Base-by-base conservation (phyloP, 2,113 vertebrate species). In the Trochalopteron elliotii region DNA sequence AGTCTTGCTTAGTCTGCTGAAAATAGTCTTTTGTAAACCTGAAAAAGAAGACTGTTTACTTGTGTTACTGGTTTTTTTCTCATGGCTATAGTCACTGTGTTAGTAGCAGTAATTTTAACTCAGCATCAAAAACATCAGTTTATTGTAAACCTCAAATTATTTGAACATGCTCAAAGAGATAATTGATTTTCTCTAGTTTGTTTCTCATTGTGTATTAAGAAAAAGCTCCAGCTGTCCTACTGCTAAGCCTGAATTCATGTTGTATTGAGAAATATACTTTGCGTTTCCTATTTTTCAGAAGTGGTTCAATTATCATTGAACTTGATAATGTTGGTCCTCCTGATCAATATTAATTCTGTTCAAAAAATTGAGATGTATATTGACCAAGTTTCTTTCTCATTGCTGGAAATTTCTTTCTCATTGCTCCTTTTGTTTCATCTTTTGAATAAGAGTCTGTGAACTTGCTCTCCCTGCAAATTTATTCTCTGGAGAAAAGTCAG, bases 101-200 rank as follows among this genome's bases (percentile, higher is more conserved):
- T 40, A n/a, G 39, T 72, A 60, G 12, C 28, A 57, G 44, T 86
- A 53, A 83, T 89, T 83, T 82, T 63, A 81, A 75, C 24, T 75
- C 17, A 56, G 9, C 3, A 24, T 15, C 15, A 82, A 56, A 77
- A 61, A 0, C 7, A 68, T 14, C 18, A 50, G 22, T 53, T 72
- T 15, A 15, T 37, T 70, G 35, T 20, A 92, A 81, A 37, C 13
- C 20, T 74, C 27, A 70, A 75, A 89, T 91, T 67, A 74, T 47
- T 21, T 25, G 39, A 53, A 60, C 30, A 19, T 1, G 1, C 21
- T 60, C 0, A 1, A 44, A 10, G 15, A 78, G 27, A 52, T 44
- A 74, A 78, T 60, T 0, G 0, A 67, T 89, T 93, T 89, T 91
- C 15, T 75, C 22, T 64, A 60, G 27, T 91, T 91, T 89, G 17